A percentile compares a stretch with the other conserved stretches of the same genome.
phyloP scores from a whole-genome alignment of 2,113 vertebrate genomes.

The Hippocampus comes region DNA sequence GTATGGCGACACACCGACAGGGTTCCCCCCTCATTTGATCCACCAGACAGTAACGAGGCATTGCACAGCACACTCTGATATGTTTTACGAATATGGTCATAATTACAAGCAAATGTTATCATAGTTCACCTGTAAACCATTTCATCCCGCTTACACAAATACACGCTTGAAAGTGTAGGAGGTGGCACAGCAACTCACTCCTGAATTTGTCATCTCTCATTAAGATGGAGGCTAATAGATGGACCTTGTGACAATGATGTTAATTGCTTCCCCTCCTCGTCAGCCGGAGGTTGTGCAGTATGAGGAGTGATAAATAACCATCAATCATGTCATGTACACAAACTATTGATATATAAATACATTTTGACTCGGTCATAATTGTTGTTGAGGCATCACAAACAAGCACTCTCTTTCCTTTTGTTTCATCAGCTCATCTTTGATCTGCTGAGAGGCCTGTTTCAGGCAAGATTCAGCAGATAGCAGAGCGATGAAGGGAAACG shows the following conservation, averaged over 20 bases:
- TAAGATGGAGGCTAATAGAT: conserved; percentile 69
- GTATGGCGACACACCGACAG: not conserved
- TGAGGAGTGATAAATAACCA: conserved; percentile 1
- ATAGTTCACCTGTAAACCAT: not conserved
- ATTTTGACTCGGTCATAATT: not conserved
- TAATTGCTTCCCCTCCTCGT: conserved; percentile 69
- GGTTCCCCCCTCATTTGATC: too few relatives aligned
- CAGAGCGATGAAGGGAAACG: conserved; percentile 26
- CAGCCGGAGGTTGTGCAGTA: conserved; percentile 38
- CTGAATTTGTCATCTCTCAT: conserved; percentile 71
- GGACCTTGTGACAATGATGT: conserved; percentile 71
- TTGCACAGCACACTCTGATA: too few relatives aligned
- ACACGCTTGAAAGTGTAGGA: conserved; percentile 8
- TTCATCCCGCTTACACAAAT: conserved; percentile 1
- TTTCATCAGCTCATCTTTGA: conserved; percentile 19
- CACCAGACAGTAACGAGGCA: too few relatives aligned
- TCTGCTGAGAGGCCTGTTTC: not conserved
- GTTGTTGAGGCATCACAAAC: not conserved
- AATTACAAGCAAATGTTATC: not conserved
- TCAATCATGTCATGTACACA: not conserved
- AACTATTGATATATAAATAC: not conserved
- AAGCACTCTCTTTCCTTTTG: conserved; percentile 1
- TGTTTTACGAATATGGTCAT: too few relatives aligned
- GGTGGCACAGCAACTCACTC: conserved; percentile 26
- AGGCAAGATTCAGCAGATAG: not conserved